Base-by-base conservation (phyloP, 2,888 invertebrate genomes). In the Emmelina monodactyla region DNA sequence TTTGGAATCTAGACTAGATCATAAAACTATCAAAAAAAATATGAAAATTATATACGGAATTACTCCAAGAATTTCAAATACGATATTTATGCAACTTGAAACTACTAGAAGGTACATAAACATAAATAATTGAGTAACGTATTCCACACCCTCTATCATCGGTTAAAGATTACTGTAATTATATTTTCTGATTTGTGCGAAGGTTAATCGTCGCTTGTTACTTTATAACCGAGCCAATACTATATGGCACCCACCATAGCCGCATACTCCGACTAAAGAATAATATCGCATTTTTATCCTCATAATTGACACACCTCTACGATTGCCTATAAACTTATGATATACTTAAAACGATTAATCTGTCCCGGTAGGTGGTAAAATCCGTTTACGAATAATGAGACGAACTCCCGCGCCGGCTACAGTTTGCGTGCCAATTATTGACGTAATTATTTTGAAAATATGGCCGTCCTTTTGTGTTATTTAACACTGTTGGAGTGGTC, bases 391-490 rank as follows among this genome's bases (percentile, higher is more conserved):
- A 64, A 67, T 78, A 78, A 78, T 70, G 69, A 70, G 68, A 69
- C 54, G 67, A 61, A 62, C 58, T 53, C 50, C 49, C n/a, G n/a
- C n/a, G 57, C 55, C 60, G 50, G 58, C 54, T 53, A 53, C 46
- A 39, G 45, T 61, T 64, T 62, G 67, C 71, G 71, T 75, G 75
- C 75, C 78, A 78, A 78, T 79, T 79, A 79, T 79, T 73, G 72
- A 66, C 66, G 76, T 73, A 71, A 75, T 78, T 78, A 78, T 75
- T 68, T 75, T 71, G 62, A 78, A 79, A 71, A 72, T 78, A 78
- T 76, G 65, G 62, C 62, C 57, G 40, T 55, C 59, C 61, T 64
- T 69, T 68, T 70, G 65, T 63, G 58, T 64, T 70, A 68, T 73
- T 76, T 68, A 69, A 66, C 64, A 62, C 62, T 53, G 48, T n/a